Evolutionary conservation across 2,113 vertebrate genomes (phyloP).

Genomic region (Limanda limanda): DNA sequence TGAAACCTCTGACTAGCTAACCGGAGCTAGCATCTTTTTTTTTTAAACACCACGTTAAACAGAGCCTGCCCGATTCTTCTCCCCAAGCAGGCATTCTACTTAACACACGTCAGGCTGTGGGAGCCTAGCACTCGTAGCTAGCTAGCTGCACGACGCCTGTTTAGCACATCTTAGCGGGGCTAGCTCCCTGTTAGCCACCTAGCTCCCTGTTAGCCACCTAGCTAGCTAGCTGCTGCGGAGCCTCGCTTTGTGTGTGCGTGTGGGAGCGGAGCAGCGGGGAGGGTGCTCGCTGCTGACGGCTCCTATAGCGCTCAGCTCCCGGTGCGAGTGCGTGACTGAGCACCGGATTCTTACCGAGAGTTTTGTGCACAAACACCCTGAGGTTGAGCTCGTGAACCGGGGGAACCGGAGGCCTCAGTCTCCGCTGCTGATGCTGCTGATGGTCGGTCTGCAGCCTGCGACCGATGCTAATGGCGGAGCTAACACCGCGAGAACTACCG

Average conservation of each 20-base stretch:
- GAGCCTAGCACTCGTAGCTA: neutral
- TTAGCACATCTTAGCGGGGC: constrained; percentile 5
- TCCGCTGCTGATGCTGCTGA: neutral
- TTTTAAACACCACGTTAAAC: too few relatives aligned
- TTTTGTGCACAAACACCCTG: constrained; percentile 65
- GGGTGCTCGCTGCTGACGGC: constrained; percentile 20
- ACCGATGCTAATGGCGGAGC: constrained; percentile 68
- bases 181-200: constrained; percentile 56
- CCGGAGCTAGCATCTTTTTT: neutral
- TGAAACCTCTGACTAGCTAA: neutral
- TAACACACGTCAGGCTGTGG: neutral
- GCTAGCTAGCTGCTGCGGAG: neutral
- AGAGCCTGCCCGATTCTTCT: neutral
- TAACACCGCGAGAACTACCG: constrained; percentile 46
- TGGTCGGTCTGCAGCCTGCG: constrained; percentile 2
- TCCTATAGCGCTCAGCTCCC: constrained; percentile 9
- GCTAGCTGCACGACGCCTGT: constrained; percentile 5
- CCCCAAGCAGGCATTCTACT: neutral
- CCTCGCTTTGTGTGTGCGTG: constrained; percentile 42
- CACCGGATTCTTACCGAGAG: constrained; percentile 73
- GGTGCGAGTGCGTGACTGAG: constrained; percentile 17
- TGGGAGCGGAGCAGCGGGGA: constrained; percentile 25
- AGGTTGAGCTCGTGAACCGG: constrained; percentile 57
- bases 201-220: constrained; percentile 59
- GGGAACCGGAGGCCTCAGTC: neutral